Base-by-base conservation (phyloP, 2,888 invertebrate genomes). In the Doris montereyensis region DNA sequence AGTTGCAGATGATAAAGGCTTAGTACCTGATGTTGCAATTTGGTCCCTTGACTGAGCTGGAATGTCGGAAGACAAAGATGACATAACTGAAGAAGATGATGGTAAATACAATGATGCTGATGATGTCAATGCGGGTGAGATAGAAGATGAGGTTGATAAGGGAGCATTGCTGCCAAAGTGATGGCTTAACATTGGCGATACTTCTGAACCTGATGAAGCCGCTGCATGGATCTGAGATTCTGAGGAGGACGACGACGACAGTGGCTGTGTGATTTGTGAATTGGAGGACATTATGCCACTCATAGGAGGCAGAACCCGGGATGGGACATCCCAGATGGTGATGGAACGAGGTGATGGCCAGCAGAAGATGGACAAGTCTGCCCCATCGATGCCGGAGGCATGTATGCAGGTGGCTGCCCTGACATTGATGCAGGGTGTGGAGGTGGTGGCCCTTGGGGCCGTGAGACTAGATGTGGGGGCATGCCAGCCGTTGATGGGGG, bases 21-120 rank as follows among this genome's bases (percentile, higher is more conserved):
- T 71, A 77, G 77, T 62, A 72, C 30, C 34, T 10, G 62, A 0
- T 21, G 35, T 62, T 24, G 34, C 41, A 60, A 35, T 72, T 62
- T 71, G 72, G 72, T 57, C 58, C 30, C 26, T 72, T 35, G 62
- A 35, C 58, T 72, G 76, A 77, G 35, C 65, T 80, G 72, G 77
- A 76, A 74, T 72, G 71, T 77, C 58, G n/a, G 77, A 74, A 62
- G 35, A 41, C 24, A 70, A 30, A 32, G 72, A 32, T 73, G 75
- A 24, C 21, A 57, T 67, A 62, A 52, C 17, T 74, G 41, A 3
- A 21, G 76, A 32, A 21, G 26, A 13, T n/a, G 71, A 34, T 8
- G 35, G 34, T 0, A 74, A 41, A 62, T 60, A 65, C 5, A 75
- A 78, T n/a, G 76, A 70, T 32, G 67, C 26, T 17, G 78, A n/a